phyloP scores from a whole-genome alignment of 2,888 invertebrate species.

The Meloe dianella region DNA sequence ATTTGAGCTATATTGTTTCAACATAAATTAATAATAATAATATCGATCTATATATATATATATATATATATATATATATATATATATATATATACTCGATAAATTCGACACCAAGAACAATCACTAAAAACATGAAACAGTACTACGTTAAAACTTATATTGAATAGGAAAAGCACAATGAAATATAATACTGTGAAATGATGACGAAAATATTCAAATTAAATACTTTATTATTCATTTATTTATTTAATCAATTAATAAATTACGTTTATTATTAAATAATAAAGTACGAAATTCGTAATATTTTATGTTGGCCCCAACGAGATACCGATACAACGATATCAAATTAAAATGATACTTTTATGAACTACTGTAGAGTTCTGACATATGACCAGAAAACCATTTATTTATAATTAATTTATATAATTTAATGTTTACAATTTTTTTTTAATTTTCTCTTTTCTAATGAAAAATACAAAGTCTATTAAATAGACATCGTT shows the following conservation, averaged over 20 bases:
- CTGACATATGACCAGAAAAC: slow-evolving; percentile 31
- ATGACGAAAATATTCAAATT: slow-evolving; percentile 23
- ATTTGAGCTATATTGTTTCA: neutral
- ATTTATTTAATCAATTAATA: slow-evolving; percentile 3
- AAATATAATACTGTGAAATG: slow-evolving; percentile 30
- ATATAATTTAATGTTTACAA: slow-evolving; percentile 27
- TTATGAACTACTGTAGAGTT: slow-evolving; percentile 32
- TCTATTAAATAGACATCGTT: slow-evolving; percentile 31
- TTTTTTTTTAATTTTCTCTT: slow-evolving; percentile 17
- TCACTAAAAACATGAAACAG: slow-evolving; percentile 25
- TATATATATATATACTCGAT: slow-evolving; percentile 1
- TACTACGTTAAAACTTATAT: slow-evolving; percentile 26
- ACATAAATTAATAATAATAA: neutral
- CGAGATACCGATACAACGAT: slow-evolving; percentile 21
- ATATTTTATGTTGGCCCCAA: slow-evolving; percentile 32
- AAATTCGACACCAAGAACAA: slow-evolving; percentile 32
- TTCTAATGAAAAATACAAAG: slow-evolving; percentile 28
- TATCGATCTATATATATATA: too few relatives aligned
- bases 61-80: neutral
- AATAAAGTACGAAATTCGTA: slow-evolving; percentile 21
- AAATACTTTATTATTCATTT: slow-evolving; percentile 7
- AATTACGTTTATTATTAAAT: slow-evolving; percentile 14
- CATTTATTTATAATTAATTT: slow-evolving; percentile 24
- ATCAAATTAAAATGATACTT: slow-evolving; percentile 21
- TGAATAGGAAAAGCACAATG: slow-evolving; percentile 27